Percentiles rank a stretch among this genome's conserved stretches.
phyloP scores from a whole-genome alignment of 30 jellyfish, hydroid and myxozoan genomes.

The Aurelia sp. region DNA sequence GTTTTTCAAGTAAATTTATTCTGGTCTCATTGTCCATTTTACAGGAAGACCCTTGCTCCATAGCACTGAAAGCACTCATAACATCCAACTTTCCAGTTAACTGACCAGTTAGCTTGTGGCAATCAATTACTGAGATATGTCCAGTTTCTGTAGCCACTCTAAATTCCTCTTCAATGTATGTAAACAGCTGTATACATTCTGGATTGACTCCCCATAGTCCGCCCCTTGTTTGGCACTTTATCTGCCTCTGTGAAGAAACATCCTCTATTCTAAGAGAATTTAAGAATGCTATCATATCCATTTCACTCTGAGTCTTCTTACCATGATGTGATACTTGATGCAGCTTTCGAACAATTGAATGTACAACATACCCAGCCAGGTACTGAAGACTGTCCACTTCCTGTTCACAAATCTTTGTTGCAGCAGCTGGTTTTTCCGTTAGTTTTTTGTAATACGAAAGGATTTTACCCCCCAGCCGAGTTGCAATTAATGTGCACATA shows the following conservation, averaged over 20 bases:
- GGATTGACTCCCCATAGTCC: conserved; percentile 54
- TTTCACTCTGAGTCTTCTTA: conserved; percentile 12
- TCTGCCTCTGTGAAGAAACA: conserved; percentile 25
- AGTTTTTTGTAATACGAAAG: conserved; percentile 5
- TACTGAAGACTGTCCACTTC: conserved; percentile 39
- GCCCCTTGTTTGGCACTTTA: conserved; percentile 51
- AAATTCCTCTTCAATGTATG: conserved; percentile 18
- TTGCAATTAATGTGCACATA: conserved; percentile 38
- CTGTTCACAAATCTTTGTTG: conserved; percentile 21
- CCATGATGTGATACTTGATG: conserved; percentile 1
- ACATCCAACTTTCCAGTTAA: neutral
- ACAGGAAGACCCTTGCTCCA: conserved; percentile 14
- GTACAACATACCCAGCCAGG: conserved; percentile 50
- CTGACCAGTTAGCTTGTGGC: conserved; percentile 21
- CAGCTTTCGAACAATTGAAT: conserved; percentile 31
- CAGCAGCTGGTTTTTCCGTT: conserved; percentile 22
- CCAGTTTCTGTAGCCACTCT: conserved; percentile 35
- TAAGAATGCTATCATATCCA: conserved; percentile 15
- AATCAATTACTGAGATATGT: conserved; percentile 12
- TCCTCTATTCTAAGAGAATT: conserved; percentile 21
- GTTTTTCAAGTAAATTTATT: conserved; percentile 3
- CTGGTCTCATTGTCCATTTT: conserved; percentile 23
- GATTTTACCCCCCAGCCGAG: neutral
- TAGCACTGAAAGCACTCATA: conserved; percentile 9
- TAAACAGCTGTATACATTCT: conserved; percentile 25